These are phyloP conservation scores for Linyphia triangularis DNA, from an alignment of 2,888 invertebrate genomes.

Conservation along the genomic window DNA sequence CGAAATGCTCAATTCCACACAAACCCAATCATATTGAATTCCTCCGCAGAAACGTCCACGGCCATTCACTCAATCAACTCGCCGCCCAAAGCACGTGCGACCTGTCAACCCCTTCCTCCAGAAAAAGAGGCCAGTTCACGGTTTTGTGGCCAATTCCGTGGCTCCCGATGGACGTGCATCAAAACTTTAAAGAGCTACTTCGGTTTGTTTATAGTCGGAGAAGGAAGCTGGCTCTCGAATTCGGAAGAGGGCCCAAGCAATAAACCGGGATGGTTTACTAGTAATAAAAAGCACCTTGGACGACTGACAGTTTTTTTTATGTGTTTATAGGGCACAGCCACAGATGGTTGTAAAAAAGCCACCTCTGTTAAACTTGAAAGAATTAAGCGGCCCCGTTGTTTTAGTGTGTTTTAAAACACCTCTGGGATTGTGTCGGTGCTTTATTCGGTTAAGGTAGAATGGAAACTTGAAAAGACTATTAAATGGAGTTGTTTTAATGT, in stretches of 20 bases:
- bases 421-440: background rate
- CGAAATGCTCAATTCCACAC: background rate
- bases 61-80: conserved; percentile 24
- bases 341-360: conserved; percentile 44
- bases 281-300: conserved; percentile 45
- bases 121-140: conserved; percentile 45
- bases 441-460: background rate
- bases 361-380: background rate
- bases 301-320: conserved; percentile 34
- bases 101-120: conserved; percentile 34
- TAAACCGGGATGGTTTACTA: conserved; percentile 39
- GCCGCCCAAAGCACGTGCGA: conserved; percentile 56
- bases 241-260: conserved; percentile 29
- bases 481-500: too few species aligned
- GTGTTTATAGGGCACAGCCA: conserved; percentile 6
- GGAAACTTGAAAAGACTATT: background rate
- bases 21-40: background rate
- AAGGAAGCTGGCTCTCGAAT: conserved; percentile 50
- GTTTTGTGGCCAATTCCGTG: conserved; percentile 64
- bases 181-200: conserved; percentile 68
- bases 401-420: conserved; percentile 50
- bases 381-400: conserved; percentile 40
- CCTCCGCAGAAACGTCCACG: background rate
- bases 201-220: conserved; percentile 54
- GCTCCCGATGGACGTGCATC: conserved; percentile 52